Conservation (phyloP, 2,797 vertebrate genomes). For the Pygocentrus nattereri region DNA sequence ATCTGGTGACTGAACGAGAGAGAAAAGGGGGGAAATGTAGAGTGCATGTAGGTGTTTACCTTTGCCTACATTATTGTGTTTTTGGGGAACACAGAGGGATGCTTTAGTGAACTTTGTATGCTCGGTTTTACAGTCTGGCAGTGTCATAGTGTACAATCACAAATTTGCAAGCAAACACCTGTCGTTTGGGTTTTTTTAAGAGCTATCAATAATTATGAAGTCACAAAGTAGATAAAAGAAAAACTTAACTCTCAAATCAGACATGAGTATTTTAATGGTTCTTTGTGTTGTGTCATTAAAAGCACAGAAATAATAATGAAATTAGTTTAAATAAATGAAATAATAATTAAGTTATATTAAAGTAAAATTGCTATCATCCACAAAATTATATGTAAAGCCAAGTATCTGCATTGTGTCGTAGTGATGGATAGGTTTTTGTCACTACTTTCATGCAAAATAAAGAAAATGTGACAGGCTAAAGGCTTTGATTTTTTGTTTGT, state of each 20-base stretch:
- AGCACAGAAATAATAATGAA: background rate
- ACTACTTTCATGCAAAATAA: background rate
- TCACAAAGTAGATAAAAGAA: background rate
- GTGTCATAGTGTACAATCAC: slow-evolving; percentile 38
- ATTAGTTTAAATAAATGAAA: no score
- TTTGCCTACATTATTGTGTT: slow-evolving; percentile 76
- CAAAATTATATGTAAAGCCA: no score
- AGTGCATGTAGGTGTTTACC: slow-evolving; percentile 76
- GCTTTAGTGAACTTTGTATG: slow-evolving; percentile 60
- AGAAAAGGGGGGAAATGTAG: slow-evolving; percentile 60
- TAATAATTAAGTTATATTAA: no score
- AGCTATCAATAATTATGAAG: background rate
- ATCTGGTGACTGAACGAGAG: slow-evolving; percentile 78
- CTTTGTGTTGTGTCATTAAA: background rate
- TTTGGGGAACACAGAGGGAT: slow-evolving; percentile 70
- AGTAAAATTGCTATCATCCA: background rate
- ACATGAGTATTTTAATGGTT: background rate
- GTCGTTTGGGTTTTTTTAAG: slow-evolving; percentile 3
- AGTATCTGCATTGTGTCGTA: no score
- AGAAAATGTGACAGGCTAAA: no score
- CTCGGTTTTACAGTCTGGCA: slow-evolving; percentile 51
- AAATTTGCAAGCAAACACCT: slow-evolving; percentile 23
- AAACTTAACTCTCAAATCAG: no score
- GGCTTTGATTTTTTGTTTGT: background rate
- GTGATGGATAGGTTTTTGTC: no score